These are phyloP conservation scores for Todiramphus chloris DNA, from an alignment of 2,113 vertebrate species.

Conservation along the genomic window DNA sequence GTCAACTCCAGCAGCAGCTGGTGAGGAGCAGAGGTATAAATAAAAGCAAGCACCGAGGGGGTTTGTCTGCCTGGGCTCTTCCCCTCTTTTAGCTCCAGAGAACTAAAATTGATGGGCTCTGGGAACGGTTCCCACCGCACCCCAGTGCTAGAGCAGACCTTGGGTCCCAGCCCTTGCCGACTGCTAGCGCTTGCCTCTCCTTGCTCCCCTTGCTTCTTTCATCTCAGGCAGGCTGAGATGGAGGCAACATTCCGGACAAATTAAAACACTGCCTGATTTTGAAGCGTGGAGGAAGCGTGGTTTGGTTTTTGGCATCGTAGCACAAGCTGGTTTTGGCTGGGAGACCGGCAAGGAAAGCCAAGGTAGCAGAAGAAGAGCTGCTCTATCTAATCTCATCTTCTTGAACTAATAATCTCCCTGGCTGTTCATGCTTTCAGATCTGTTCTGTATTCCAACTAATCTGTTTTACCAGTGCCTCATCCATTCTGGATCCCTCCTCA, in stretches of 20 bases:
- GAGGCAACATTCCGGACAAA: neutral
- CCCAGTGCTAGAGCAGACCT: neutral
- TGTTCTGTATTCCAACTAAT: neutral
- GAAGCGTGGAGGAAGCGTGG: neutral
- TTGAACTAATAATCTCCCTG: neutral
- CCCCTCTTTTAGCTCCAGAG: neutral
- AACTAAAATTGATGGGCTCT: neutral
- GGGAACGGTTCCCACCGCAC: fast-evolving
- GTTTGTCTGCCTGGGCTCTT: neutral
- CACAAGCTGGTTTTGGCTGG: neutral
- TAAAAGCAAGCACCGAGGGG: neutral
- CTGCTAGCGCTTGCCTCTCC: neutral
- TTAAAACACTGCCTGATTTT: neutral
- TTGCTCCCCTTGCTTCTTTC: neutral
- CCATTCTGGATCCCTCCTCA: constrained; percentile 18
- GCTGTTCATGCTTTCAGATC: constrained; percentile 1
- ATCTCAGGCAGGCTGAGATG: neutral
- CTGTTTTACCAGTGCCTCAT: neutral
- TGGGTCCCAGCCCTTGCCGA: neutral
- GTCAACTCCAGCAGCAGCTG: neutral
- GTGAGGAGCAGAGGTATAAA: neutral
- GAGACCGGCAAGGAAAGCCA: neutral
- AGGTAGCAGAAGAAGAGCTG: neutral
- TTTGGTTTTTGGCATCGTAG: neutral
- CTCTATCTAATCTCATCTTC: constrained; percentile 43